A percentile compares a stretch with the other conserved stretches of the same genome.
phyloP scores from a whole-genome alignment of 2,113 vertebrate genomes.

The Pampusana beccarii region DNA sequence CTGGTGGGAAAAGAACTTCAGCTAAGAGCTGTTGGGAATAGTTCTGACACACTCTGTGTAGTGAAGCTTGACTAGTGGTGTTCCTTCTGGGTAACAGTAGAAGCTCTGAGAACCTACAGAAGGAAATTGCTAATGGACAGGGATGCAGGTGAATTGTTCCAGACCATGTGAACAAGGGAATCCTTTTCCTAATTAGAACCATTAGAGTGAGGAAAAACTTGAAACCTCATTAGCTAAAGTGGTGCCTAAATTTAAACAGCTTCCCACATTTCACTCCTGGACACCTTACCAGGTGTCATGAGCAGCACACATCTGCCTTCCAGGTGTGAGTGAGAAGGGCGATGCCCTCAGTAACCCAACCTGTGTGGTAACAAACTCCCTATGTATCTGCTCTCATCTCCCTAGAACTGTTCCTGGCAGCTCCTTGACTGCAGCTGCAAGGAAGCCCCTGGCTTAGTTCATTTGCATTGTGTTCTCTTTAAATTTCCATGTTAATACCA shows the following conservation, averaged over 20 bases:
- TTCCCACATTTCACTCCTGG: accelerated
- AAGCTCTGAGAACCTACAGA: background rate
- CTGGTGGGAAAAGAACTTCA: background rate
- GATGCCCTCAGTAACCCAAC: background rate
- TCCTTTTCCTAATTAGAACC: background rate
- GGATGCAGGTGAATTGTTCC: background rate
- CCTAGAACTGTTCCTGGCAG: background rate
- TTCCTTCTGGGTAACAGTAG: background rate
- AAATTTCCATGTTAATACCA: background rate
- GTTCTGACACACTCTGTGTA: background rate
- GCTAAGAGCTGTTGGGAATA: background rate
- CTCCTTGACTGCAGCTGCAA: background rate
- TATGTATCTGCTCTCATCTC: background rate
- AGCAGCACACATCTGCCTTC: background rate
- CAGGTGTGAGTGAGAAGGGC: background rate
- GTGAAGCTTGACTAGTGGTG: background rate
- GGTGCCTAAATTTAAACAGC: background rate
- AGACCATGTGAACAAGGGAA: background rate
- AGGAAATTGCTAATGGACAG: background rate
- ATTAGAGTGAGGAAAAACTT: background rate
- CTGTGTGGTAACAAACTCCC: background rate
- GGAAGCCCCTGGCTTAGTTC: background rate
- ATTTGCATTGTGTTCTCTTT: background rate
- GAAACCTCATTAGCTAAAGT: background rate
- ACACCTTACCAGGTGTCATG: background rate